Evolutionary conservation across 2,797 vertebrate species (phyloP).

Genomic region (Macrochelys suwanniensis): DNA sequence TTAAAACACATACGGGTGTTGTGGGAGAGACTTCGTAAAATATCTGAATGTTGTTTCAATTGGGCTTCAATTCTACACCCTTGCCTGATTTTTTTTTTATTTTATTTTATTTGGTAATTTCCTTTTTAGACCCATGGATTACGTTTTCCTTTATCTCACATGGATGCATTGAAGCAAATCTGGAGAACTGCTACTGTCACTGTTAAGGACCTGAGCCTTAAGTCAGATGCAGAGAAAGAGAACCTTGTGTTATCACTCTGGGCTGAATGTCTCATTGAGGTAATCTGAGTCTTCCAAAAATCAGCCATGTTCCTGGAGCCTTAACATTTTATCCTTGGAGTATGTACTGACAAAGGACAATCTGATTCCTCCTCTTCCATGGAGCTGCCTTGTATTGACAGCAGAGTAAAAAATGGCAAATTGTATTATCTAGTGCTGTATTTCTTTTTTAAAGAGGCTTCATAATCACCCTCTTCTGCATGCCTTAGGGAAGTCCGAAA

Average conservation of each 20-base stretch:
- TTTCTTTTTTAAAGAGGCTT: neutral
- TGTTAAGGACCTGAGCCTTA: conserved; percentile 80
- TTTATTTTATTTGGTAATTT: too few relatives aligned
- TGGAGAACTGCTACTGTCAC: conserved; percentile 74
- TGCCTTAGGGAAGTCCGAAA: neutral
- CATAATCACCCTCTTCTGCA: neutral
- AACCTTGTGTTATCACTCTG: conserved; percentile 85
- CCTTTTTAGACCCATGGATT: conserved; percentile 83
- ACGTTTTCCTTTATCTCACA: conserved; percentile 87
- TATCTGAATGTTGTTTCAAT: neutral
- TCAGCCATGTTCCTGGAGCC: neutral
- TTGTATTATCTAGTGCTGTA: neutral
- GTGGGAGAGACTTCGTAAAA: neutral
- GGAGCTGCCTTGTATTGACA: neutral
- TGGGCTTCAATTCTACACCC: neutral
- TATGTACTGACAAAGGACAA: neutral
- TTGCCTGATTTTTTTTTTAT: neutral
- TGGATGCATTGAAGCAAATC: conserved; percentile 88
- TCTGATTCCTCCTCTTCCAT: neutral
- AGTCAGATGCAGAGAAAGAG: conserved; percentile 82
- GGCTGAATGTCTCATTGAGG: conserved; percentile 83
- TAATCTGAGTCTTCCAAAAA: conserved; percentile 60
- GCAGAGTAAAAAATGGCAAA: neutral
- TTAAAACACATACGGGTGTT: neutral
- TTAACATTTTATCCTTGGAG: neutral